Percentiles rank a stretch among this genome's conserved stretches.
Conservation (phyloP, 2,797 vertebrate species). For the Anguilla anguilla region DNA sequence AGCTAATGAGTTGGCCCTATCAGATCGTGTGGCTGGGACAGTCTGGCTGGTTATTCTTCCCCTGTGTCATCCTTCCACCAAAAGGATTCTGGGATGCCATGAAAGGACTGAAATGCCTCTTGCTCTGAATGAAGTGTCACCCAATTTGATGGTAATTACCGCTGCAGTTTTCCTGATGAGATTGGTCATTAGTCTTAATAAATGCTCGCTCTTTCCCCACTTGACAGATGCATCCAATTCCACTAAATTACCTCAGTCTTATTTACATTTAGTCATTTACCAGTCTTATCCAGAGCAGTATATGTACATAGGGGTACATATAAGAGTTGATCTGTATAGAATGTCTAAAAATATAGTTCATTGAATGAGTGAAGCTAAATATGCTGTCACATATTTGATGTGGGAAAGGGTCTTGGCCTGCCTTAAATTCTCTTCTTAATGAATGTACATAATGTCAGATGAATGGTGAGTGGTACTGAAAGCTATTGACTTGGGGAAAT, state of each 20-base stretch:
- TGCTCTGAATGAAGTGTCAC: background rate
- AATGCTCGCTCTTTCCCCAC: slow-evolving; percentile 43
- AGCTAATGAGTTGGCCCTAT: slow-evolving; percentile 53
- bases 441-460: background rate
- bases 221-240: slow-evolving; percentile 18
- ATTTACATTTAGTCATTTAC: background rate
- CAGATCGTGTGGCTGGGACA: background rate
- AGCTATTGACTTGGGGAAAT: background rate
- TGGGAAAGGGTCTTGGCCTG: background rate
- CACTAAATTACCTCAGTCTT: background rate
- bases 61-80: background rate
- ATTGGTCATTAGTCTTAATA: slow-evolving; percentile 49
- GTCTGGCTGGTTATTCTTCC: background rate
- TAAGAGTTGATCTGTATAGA: background rate
- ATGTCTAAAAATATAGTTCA: background rate
- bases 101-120: background rate
- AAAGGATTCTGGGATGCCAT: background rate
- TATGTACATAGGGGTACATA: background rate
- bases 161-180: slow-evolving; percentile 43
- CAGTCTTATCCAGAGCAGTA: background rate
- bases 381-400: background rate
- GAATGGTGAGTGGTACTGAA: background rate
- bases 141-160: slow-evolving; percentile 34
- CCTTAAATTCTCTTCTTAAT: background rate
- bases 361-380: background rate